Evolutionary conservation across 2,113 vertebrate genomes (phyloP).

Genomic region (Oxyruncus cristatus): DNA sequence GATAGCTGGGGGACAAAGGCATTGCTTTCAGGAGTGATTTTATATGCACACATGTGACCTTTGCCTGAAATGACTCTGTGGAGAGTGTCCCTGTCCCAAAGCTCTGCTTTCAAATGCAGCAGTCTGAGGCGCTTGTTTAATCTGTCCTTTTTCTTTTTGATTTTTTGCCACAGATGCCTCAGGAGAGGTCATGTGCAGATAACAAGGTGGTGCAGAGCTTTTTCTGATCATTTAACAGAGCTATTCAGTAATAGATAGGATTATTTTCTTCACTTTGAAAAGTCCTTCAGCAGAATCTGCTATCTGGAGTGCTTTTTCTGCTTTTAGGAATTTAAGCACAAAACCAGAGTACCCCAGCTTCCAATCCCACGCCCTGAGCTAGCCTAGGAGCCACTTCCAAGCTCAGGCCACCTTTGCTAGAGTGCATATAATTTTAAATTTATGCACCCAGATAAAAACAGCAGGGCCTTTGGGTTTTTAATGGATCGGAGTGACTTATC

Average conservation of each 20-base stretch:
- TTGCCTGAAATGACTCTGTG: conserved; percentile 41
- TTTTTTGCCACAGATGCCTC: not conserved
- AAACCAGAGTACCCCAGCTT: not conserved
- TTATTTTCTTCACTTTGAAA: not conserved
- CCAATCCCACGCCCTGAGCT: not conserved
- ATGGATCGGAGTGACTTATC: not conserved
- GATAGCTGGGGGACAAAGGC: conserved; percentile 68
- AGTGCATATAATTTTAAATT: not conserved
- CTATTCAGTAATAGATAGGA: not conserved
- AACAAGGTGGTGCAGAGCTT: not conserved
- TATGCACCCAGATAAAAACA: not conserved
- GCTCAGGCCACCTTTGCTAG: not conserved
- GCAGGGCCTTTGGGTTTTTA: not conserved
- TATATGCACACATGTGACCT: conserved; percentile 42
- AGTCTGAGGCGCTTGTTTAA: not conserved
- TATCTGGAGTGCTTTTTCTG: not conserved
- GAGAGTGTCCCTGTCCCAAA: conserved; percentile 1
- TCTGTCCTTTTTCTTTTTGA: not conserved
- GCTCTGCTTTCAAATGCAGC: conserved; percentile 35
- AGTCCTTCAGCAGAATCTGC: not conserved
- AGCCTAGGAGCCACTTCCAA: not conserved
- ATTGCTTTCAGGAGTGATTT: conserved; percentile 35
- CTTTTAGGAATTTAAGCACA: not conserved
- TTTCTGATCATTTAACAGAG: not conserved
- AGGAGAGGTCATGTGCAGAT: conserved; percentile 20